Evolutionary conservation across 2,113 vertebrate species (phyloP).

Genomic region (Podilymbus podiceps): DNA sequence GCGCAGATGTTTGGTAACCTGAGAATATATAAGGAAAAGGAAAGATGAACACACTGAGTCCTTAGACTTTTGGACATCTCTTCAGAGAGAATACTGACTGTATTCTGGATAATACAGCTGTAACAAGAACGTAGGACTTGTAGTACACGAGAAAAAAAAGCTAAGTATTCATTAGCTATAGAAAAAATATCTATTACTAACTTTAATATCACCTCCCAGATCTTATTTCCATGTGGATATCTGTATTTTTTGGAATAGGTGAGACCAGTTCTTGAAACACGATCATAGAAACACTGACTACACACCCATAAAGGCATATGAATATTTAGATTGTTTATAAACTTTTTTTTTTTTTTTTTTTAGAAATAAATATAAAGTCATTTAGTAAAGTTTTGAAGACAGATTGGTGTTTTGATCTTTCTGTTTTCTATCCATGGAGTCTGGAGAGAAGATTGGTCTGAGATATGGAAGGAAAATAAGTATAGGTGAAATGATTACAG

Average conservation of each 20-base stretch:
- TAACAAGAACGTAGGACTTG: not conserved
- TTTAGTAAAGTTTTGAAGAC: not conserved
- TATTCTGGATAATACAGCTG: not conserved
- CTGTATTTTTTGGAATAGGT: not conserved
- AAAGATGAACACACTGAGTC: not conserved
- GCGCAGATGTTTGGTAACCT: not conserved
- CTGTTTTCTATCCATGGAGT: not conserved
- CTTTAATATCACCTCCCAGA: not conserved
- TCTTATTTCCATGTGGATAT: not conserved
- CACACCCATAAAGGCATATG: not conserved
- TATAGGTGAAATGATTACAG: not conserved
- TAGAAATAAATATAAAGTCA: not conserved
- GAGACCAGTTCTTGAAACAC: not conserved
- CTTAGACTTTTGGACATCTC: not conserved
- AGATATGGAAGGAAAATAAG: not conserved
- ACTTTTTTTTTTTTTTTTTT: too few relatives aligned
- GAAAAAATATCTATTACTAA: not conserved
- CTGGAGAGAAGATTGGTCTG: not conserved
- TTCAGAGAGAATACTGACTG: not conserved
- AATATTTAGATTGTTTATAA: not conserved
- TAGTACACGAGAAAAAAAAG: accelerated
- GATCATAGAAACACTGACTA: not conserved
- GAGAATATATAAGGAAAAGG: not conserved
- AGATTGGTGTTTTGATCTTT: not conserved
- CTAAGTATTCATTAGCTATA: not conserved